Conservation (phyloP, 2,888 invertebrate genomes). For the Thysanoteuthis rhombus region DNA sequence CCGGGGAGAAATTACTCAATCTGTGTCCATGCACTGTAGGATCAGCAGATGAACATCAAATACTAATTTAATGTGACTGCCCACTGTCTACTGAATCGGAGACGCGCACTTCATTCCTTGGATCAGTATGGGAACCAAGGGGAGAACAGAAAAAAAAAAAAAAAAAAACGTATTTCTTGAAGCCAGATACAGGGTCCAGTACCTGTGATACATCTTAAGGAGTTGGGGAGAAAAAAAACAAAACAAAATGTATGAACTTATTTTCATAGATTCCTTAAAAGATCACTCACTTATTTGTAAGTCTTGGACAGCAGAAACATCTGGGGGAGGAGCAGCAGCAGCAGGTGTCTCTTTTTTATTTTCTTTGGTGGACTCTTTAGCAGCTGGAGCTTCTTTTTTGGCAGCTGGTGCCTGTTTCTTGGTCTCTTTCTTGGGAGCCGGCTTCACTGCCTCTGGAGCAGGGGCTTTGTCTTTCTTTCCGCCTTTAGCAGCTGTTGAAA, state of each 20-base stretch:
- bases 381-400: too few relatives aligned
- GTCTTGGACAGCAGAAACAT: neutral
- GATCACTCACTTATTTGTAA: neutral
- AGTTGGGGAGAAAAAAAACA: neutral
- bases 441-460: too few relatives aligned
- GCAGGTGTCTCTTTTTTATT: neutral
- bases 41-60: too few relatives aligned
- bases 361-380: neutral
- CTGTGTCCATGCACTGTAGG: too few relatives aligned
- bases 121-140: too few relatives aligned
- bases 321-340: neutral
- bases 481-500: neutral
- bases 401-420: neutral
- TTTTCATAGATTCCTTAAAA: too few relatives aligned
- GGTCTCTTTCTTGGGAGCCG: neutral
- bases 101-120: too few relatives aligned
- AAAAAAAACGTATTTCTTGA: neutral
- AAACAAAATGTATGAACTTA: neutral
- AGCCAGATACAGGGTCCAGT: too few relatives aligned
- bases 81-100: too few relatives aligned
- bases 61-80: too few relatives aligned
- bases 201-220: neutral
- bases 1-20: too few relatives aligned
- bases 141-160: neutral
- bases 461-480: neutral